These are phyloP conservation scores for Dermochelys coriacea DNA, from an alignment of 2,797 vertebrate species.

Conservation along the genomic window DNA sequence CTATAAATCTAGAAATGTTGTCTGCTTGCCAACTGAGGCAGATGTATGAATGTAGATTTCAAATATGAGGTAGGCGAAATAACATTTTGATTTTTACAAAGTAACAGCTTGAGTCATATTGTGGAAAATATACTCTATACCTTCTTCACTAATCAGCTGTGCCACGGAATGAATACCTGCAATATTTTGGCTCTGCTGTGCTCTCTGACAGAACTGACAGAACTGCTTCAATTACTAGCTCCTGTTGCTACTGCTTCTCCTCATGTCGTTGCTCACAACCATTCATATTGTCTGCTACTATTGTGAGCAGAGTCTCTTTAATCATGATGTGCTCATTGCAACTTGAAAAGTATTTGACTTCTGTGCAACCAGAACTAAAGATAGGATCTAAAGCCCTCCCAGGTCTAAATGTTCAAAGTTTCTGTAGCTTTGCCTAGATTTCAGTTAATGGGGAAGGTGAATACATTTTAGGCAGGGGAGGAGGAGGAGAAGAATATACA, in stretches of 20 bases:
- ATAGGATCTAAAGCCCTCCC: background rate
- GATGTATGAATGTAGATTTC: background rate
- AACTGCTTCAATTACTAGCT: background rate
- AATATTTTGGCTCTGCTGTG: background rate
- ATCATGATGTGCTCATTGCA: background rate
- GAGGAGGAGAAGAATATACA: background rate
- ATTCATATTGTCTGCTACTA: background rate
- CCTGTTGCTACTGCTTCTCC: background rate
- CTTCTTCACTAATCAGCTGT: background rate
- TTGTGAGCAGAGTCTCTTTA: background rate
- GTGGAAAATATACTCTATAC: background rate
- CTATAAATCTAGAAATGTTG: background rate
- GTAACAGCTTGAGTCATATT: background rate
- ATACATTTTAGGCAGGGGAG: background rate
- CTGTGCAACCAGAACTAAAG: background rate
- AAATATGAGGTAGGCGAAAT: background rate
- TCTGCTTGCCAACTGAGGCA: background rate
- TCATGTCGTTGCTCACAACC: background rate
- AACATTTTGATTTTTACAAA: background rate
- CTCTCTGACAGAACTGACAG: background rate
- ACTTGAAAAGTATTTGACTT: background rate
- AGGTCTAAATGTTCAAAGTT: background rate
- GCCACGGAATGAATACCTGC: background rate
- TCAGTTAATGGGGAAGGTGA: background rate
- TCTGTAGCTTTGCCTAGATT: background rate